Conservation (phyloP, 2,113 vertebrate species). For the Tautogolabrus adspersus region DNA sequence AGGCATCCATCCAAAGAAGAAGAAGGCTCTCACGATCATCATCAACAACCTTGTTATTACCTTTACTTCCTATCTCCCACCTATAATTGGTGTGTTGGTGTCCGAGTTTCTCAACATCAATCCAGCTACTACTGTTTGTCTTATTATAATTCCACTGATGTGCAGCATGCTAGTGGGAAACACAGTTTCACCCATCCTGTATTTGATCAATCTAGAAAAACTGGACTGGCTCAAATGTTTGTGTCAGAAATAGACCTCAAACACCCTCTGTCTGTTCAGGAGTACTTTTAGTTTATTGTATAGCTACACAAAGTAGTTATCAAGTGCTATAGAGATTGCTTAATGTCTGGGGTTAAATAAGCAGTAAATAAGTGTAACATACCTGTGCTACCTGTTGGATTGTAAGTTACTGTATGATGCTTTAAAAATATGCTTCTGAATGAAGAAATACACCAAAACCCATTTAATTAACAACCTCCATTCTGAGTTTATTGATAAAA, state of each 20-base stretch:
- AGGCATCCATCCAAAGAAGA: constrained; percentile 34
- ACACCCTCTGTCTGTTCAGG: background rate
- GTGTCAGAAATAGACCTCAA: background rate
- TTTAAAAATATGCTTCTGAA: too few species aligned
- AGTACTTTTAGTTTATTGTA: background rate
- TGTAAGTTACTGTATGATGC: too few species aligned
- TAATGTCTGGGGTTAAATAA: background rate
- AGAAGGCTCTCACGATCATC: constrained; percentile 33
- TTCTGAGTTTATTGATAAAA: background rate
- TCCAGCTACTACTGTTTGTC: fast-evolving
- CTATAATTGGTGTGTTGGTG: background rate
- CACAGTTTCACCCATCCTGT: constrained; percentile 10
- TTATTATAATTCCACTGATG: background rate
- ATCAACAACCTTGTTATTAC: constrained; percentile 17
- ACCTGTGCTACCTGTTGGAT: too few species aligned
- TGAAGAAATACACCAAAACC: background rate
- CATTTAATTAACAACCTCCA: background rate
- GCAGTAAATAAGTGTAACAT: too few species aligned
- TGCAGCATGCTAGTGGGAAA: background rate
- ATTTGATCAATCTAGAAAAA: constrained; percentile 30
- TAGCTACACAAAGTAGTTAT: background rate
- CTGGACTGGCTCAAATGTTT: constrained; percentile 26
- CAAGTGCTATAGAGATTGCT: background rate
- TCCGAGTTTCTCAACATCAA: fast-evolving
- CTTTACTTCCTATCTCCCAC: constrained; percentile 18